Evolutionary conservation across 2,113 vertebrate genomes (phyloP).

Genomic region (Cygnus atratus): DNA sequence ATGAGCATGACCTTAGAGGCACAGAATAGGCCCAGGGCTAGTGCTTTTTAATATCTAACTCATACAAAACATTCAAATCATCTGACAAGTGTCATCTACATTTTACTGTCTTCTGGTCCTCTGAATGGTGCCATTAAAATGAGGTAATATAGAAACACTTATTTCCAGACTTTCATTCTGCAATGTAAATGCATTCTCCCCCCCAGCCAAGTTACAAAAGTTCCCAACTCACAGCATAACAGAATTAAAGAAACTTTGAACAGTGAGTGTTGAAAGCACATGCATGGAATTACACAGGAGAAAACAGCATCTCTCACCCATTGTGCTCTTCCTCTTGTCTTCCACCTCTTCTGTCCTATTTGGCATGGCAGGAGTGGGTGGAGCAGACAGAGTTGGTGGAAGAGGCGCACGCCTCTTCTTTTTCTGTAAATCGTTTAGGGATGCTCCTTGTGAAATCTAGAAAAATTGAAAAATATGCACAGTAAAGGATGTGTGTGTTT

Average conservation of each 20-base stretch:
- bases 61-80: background rate
- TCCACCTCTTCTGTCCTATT: conserved; percentile 84
- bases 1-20: background rate
- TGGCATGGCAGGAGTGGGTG: conserved; percentile 68
- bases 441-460: conserved; percentile 79
- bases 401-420: conserved; percentile 91
- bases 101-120: background rate
- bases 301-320: conserved; percentile 77
- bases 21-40: background rate
- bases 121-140: background rate
- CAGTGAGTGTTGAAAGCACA: background rate
- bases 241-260: background rate
- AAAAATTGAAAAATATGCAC: background rate
- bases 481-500: background rate
- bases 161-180: conserved; percentile 68
- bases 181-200: background rate
- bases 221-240: background rate
- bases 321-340: conserved; percentile 85
- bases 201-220: background rate
- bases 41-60: background rate
- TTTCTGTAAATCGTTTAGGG: conserved; percentile 79
- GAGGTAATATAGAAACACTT: background rate
- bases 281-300: background rate
- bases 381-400: conserved; percentile 80
- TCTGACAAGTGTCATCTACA: too few species aligned